These are phyloP conservation scores for Ovis canadensis DNA, from an alignment of 2,113 vertebrate genomes.

Conservation along the genomic window DNA sequence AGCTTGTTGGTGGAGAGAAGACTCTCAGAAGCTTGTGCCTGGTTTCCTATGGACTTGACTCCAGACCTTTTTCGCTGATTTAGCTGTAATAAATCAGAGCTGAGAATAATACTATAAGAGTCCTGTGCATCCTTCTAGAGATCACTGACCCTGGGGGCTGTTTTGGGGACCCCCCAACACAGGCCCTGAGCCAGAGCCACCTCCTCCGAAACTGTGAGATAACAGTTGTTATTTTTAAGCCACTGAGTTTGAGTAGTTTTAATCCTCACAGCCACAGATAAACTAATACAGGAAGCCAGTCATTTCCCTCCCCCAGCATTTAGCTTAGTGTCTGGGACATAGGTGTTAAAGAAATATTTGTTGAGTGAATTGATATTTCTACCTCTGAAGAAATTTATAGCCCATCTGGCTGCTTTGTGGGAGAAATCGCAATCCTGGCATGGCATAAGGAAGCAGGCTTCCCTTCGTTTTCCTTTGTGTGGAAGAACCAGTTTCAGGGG, in stretches of 20 bases:
- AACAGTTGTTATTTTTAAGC: neutral
- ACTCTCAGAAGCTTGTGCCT: neutral
- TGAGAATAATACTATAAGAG: neutral
- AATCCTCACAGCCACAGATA: neutral
- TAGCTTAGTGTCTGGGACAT: neutral
- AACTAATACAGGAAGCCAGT: neutral
- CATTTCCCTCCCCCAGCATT: neutral
- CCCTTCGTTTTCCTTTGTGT: neutral
- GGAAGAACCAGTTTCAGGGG: neutral
- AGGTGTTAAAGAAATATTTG: slow-evolving; percentile 10
- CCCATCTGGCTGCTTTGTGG: slow-evolving; percentile 3
- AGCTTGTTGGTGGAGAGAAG: neutral
- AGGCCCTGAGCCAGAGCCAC: neutral
- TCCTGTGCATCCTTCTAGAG: neutral
- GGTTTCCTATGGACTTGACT: neutral
- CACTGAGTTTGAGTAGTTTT: neutral
- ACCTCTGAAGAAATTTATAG: slow-evolving; percentile 25
- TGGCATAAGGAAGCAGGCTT: neutral
- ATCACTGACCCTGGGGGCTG: neutral
- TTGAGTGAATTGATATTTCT: slow-evolving; percentile 10
- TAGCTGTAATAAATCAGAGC: neutral
- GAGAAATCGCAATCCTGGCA: neutral
- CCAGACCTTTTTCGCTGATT: neutral
- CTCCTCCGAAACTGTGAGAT: neutral
- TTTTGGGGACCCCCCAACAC: neutral